Base-by-base conservation (phyloP, 2,113 vertebrate genomes). In the Fulica atra region DNA sequence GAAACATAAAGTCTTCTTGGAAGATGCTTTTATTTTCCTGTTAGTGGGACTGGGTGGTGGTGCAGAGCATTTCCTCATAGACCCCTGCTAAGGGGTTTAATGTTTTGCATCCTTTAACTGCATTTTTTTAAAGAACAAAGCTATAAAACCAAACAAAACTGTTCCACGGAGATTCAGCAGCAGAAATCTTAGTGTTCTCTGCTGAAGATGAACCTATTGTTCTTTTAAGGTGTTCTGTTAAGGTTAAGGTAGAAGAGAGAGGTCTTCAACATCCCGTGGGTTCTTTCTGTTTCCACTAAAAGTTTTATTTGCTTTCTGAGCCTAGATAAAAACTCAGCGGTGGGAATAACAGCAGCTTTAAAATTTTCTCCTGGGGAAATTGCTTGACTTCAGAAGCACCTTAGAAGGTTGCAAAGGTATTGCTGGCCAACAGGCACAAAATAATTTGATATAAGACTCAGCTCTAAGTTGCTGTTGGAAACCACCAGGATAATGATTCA, bases 401-500 rank as follows among this genome's bases (percentile, higher is more conserved):
- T 72, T 69, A 81, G 59, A 91, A 92, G 65, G 51, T 84, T 97
- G 63, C 46, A 92, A 77, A 96, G 51, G 42, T 97, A 80, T 81
- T 11, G 13, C 66, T 94, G 93, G 95, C 93, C 92, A 93, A 86
- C 50, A 94, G 85, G 88, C 92, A 95, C 72, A 85, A 94, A 93
- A 83, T 95, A 93, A 91, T 94, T 93, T 95, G 76, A 78, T 93
- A 33, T 28, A 92, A 87, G 72, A 71, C 70, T 57, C 23, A 92
- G 42, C 54, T 92, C 50, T 86, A 73, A 84, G 51, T 65, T 95
- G 79, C 81, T 92, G 35, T 86, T 94, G 73, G 77, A 96, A 95
- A 89, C 76, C 48, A 92, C 59, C 35, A 84, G 46, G 70, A 88
- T 96, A 97, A 96, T 96, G 95, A 97, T 78, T 96, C 44, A 15